phyloP scores from a whole-genome alignment of 2,888 invertebrate species.

The Coelinius sp. region DNA sequence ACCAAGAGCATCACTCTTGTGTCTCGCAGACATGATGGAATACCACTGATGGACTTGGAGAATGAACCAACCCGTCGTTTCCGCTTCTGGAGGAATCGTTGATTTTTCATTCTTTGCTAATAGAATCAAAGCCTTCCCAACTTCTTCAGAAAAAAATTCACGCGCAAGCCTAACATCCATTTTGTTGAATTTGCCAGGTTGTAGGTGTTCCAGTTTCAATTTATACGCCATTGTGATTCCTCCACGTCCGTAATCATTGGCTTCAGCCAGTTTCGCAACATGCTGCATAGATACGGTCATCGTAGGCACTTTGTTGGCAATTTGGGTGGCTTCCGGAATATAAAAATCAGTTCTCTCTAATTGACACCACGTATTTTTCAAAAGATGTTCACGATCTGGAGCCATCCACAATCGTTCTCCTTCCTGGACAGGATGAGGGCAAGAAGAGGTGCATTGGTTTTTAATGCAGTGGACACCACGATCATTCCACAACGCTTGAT shows the following conservation, averaged over 20 bases:
- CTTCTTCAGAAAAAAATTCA: conserved; percentile 7
- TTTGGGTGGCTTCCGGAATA: background rate
- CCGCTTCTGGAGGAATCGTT: background rate
- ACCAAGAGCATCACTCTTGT: background rate
- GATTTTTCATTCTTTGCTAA: background rate
- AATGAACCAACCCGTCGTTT: conserved; percentile 20
- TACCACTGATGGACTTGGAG: background rate
- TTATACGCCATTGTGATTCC: background rate
- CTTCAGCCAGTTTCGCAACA: background rate
- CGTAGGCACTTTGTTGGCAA: background rate
- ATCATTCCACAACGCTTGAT: background rate
- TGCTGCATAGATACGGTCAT: background rate
- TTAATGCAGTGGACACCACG: background rate
- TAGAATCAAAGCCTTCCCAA: background rate
- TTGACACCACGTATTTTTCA: conserved; percentile 20
- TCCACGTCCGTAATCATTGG: background rate
- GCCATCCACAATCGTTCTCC: background rate
- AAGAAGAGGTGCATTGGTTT: background rate
- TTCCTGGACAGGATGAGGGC: background rate
- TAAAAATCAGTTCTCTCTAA: background rate
- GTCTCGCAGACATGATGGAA: background rate
- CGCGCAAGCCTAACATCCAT: conserved; percentile 9
- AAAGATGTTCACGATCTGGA: conserved; percentile 15
- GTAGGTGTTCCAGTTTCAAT: background rate
- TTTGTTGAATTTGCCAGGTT: conserved; percentile 9